Conservation (phyloP, 2,113 vertebrate species). For the Puma concolor region DNA sequence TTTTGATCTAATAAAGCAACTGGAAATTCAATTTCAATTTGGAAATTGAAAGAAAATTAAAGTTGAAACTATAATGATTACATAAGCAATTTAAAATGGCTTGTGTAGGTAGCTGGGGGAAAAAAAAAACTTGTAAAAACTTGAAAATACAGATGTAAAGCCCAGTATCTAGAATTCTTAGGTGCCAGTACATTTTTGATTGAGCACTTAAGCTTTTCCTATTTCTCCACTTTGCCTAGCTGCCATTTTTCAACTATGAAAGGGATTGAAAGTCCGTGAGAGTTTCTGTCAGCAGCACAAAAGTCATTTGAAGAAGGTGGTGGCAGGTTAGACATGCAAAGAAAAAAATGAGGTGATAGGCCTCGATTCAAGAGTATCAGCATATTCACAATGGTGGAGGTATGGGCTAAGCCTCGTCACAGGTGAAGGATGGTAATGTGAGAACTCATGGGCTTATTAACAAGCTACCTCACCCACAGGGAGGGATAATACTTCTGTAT, state of each 20-base stretch:
- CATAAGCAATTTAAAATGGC: background rate
- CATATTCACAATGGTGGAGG: background rate
- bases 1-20: slow-evolving; percentile 9
- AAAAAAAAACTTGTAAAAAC: background rate
- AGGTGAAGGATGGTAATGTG: background rate
- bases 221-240: slow-evolving; percentile 43
- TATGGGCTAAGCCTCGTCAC: background rate
- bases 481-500: background rate
- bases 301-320: slow-evolving; percentile 43
- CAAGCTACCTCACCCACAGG: background rate
- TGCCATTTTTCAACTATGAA: slow-evolving; percentile 14
- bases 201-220: background rate
- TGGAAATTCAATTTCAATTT: no score
- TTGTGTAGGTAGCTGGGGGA: background rate
- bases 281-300: slow-evolving; percentile 5
- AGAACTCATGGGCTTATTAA: background rate
- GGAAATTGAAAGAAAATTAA: slow-evolving; percentile 14
- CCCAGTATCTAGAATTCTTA: background rate
- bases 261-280: background rate
- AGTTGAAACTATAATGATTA: background rate
- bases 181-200: slow-evolving; percentile 51
- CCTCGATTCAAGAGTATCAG: background rate
- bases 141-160: background rate
- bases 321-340: background rate
- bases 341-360: background rate